These are phyloP conservation scores for Catharus fuscescens DNA, from an alignment of 2,113 vertebrate genomes.

Conservation along the genomic window DNA sequence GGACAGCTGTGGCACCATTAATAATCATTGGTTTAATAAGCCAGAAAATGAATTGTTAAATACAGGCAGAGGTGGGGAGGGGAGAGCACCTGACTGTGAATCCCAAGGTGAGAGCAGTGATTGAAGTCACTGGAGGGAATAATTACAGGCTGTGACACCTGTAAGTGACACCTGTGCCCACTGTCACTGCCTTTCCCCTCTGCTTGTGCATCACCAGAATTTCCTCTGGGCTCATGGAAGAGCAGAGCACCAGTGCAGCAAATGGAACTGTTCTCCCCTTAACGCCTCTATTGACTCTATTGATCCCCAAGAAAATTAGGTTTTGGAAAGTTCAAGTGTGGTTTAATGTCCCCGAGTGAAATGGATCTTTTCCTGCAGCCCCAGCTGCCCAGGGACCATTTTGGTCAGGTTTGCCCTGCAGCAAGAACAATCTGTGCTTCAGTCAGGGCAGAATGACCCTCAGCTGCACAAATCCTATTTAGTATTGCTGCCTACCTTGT, in stretches of 20 bases:
- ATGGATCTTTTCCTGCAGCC: background rate
- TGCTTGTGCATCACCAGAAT: background rate
- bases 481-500: background rate
- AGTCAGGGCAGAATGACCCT: background rate
- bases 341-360: constrained; percentile 32
- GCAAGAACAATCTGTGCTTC: background rate
- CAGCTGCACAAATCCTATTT: background rate
- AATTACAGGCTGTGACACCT: background rate
- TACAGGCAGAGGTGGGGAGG: background rate
- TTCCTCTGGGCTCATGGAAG: background rate
- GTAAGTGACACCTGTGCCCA: background rate
- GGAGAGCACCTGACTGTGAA: background rate
- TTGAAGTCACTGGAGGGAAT: background rate
- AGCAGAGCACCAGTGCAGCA: background rate
- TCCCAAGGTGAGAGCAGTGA: background rate
- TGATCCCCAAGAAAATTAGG: constrained; percentile 60
- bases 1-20: background rate
- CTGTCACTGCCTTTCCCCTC: background rate
- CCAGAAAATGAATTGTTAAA: background rate
- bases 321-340: constrained; percentile 58
- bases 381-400: background rate
- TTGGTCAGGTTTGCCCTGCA: background rate
- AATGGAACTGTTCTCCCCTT: background rate
- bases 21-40: background rate
- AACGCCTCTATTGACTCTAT: constrained; percentile 24